Base-by-base conservation (phyloP, 2,888 invertebrate genomes). In the Acanthococcus lagerstroemiae region DNA sequence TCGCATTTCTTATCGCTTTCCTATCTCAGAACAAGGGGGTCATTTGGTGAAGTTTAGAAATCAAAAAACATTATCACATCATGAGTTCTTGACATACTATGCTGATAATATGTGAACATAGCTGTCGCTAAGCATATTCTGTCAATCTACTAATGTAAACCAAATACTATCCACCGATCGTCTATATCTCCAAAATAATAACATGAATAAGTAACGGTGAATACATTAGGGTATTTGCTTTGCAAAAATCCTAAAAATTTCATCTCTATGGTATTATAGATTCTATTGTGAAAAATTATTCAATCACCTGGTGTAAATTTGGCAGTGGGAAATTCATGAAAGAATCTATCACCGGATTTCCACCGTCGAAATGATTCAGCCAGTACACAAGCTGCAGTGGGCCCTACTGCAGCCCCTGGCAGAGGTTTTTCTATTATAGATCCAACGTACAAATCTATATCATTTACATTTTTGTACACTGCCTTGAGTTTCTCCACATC, bases 311-410 rank as follows among this genome's bases (percentile, higher is more conserved):
- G 24, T 2, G 52, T 24, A 22, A 52, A 52, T 24, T 24, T 24
- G 6, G 52, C 22, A 15, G 21, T 15, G 15, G 19, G 2, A 71
- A 84, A 84, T 75, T 88, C 89, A 72, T 83, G 93, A 83, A 89
- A 94, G 76, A 83, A 92, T 67, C 92, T 80, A 77, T 95, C 94
- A 0, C 90, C 91, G 7, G 82, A 85, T 72, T 91, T 82, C 0
- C 91, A 86, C 69, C 88, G 81, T 73, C 83, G 86, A 78, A 93
- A 94, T 77, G 93, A 92, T 73, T 88, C 88, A 0, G 87, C 87
- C 1, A 93, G 77, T 70, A 95, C 86, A 74, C 92, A 92, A 1
- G 89, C 80, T 80, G 87, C 92, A 0, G 92, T 91, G 1, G 92
- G 92, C 0, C 94, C 94, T 0, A 87, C 81, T 50, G 87, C 79